These are phyloP conservation scores for Halcyon malimbica DNA, from an alignment of 2,113 vertebrate species.

Conservation along the genomic window DNA sequence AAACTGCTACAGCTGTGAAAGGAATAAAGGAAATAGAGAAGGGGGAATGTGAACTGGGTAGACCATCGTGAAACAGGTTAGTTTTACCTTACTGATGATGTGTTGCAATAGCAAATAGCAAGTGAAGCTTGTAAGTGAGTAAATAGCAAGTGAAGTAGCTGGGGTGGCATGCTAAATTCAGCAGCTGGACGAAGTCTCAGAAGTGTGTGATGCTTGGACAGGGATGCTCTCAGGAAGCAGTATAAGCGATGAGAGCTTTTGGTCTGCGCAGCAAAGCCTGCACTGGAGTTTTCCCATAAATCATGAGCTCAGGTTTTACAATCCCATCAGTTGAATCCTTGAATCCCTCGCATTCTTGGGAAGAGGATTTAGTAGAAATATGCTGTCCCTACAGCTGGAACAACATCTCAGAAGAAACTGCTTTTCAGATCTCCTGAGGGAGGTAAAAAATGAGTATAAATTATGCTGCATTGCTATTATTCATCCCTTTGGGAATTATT, in stretches of 20 bases:
- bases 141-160: background rate
- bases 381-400: background rate
- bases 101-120: background rate
- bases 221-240: background rate
- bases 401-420: background rate
- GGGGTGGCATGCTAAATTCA: background rate
- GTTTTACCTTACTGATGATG: background rate
- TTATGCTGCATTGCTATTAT: background rate
- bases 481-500: slow-evolving; percentile 15
- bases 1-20: background rate
- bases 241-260: background rate
- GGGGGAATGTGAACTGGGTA: background rate
- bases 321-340: background rate
- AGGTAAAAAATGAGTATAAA: background rate
- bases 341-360: background rate
- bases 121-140: background rate
- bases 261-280: background rate
- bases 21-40: background rate
- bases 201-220: background rate
- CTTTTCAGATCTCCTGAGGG: background rate
- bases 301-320: background rate
- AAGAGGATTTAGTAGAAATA: slow-evolving; percentile 16
- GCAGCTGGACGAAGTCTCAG: background rate
- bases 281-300: background rate
- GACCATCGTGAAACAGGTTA: background rate